Conservation (phyloP, 2,888 invertebrate genomes). For the Malthinus flaveolus region DNA sequence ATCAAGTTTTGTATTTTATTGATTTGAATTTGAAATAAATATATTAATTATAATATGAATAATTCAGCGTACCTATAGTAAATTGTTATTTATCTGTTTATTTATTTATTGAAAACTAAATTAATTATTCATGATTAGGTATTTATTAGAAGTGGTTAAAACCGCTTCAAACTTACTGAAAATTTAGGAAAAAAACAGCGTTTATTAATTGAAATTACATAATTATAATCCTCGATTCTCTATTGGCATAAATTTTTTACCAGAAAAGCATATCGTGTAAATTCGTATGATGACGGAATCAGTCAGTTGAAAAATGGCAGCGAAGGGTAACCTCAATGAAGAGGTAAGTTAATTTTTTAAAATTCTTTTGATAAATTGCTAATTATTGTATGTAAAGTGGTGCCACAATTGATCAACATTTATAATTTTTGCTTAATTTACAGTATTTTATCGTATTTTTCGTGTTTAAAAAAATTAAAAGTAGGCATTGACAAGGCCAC, state of each 20-base stretch:
- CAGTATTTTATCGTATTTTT: conserved; percentile 3
- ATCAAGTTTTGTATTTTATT: too few species aligned
- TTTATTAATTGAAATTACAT: neutral
- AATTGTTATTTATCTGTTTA: too few species aligned
- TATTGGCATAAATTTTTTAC: neutral
- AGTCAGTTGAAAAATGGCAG: conserved; percentile 44
- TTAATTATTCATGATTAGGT: conserved; percentile 26
- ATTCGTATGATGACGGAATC: conserved; percentile 16
- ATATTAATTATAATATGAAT: too few species aligned
- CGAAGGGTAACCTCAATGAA: conserved; percentile 50
- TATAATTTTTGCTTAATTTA: neutral
- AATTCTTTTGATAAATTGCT: conserved; percentile 7
- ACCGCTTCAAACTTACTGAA: too few species aligned
- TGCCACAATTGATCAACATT: conserved; percentile 3
- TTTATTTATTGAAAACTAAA: conserved; percentile 35
- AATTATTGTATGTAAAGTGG: conserved; percentile 5
- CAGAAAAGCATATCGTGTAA: conserved; percentile 3
- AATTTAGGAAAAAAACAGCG: too few species aligned
- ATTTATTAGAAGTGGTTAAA: too few species aligned
- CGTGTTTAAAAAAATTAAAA: neutral
- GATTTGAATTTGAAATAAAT: too few species aligned
- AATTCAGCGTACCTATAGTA: too few species aligned
- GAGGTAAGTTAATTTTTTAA: conserved; percentile 46
- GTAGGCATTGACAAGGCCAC: conserved; percentile 43
- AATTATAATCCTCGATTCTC: neutral